phyloP scores from a whole-genome alignment of 2,888 invertebrate species.

The Diaprepes abbreviatus region DNA sequence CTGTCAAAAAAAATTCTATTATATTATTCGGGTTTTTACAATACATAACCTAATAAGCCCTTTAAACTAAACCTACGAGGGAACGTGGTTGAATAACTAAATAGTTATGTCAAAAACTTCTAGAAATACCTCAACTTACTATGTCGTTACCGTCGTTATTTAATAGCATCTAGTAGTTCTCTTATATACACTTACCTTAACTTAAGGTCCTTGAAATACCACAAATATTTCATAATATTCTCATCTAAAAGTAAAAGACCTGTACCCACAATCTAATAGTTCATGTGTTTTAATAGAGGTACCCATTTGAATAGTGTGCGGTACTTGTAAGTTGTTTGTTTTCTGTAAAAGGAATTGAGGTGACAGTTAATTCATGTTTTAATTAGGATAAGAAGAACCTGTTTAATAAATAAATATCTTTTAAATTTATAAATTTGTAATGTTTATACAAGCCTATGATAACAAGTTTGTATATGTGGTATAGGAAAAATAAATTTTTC shows the following conservation, averaged over 20 bases:
- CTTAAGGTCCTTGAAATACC: conserved; percentile 32
- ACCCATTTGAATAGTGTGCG: conserved; percentile 34
- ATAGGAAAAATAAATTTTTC: no score
- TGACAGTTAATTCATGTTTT: conserved; percentile 25
- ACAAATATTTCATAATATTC: conserved; percentile 30
- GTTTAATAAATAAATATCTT: conserved; percentile 19
- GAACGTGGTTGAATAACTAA: no score
- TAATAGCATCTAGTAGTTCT: neutral
- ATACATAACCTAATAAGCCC: no score
- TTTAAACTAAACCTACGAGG: no score
- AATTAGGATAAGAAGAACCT: conserved; percentile 39
- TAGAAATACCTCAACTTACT: no score
- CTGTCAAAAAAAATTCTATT: no score
- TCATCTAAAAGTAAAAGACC: conserved; percentile 39
- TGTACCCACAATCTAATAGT: conserved; percentile 27
- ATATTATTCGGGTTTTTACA: no score
- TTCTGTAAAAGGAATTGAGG: conserved; percentile 14
- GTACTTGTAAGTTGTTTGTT: conserved; percentile 27
- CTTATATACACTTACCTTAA: neutral
- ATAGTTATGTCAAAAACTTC: no score
- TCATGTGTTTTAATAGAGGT: conserved; percentile 23
- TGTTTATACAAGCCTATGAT: no score
- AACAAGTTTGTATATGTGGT: no score
- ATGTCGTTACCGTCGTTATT: neutral
- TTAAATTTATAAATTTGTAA: conserved; percentile 8